Evolutionary conservation across 2,797 vertebrate species (phyloP).

Genomic region (Parauchenoglanis punctatus): DNA sequence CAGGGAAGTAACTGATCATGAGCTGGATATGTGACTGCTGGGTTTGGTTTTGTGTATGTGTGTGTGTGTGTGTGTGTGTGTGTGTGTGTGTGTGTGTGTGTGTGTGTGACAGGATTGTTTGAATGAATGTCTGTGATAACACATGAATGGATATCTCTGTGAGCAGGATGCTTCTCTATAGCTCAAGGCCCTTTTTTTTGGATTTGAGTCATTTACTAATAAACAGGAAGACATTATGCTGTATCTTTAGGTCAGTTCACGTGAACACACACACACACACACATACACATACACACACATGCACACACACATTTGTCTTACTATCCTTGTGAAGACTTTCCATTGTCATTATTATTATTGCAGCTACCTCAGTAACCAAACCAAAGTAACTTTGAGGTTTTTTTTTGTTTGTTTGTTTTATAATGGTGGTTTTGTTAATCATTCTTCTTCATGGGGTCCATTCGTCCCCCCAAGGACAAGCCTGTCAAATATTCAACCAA

Average conservation of each 20-base stretch:
- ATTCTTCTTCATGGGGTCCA: background rate
- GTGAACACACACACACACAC: background rate
- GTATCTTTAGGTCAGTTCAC: constrained; percentile 28
- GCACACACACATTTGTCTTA: background rate
- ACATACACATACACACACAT: constrained; percentile 28
- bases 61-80: constrained; percentile 21
- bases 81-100: constrained; percentile 34
- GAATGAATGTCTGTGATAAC: constrained; percentile 45
- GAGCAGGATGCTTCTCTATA: constrained; percentile 52
- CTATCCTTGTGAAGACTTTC: background rate
- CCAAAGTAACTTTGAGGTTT: background rate
- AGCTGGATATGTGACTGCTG: constrained; percentile 5
- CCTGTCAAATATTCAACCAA: background rate
- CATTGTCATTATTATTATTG: background rate
- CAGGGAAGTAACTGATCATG: background rate
- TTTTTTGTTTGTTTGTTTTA: background rate
- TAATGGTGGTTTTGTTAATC: background rate
- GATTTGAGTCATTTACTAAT: constrained; percentile 66
- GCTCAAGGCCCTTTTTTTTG: constrained; percentile 55
- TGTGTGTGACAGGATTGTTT: constrained; percentile 34
- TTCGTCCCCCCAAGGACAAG: background rate
- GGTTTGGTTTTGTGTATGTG: constrained; percentile 20
- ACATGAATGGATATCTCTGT: constrained; percentile 74
- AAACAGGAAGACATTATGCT: constrained; percentile 59
- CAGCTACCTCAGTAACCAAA: background rate